phyloP scores from a whole-genome alignment of 2,113 vertebrate species.

The Macrotus californicus region DNA sequence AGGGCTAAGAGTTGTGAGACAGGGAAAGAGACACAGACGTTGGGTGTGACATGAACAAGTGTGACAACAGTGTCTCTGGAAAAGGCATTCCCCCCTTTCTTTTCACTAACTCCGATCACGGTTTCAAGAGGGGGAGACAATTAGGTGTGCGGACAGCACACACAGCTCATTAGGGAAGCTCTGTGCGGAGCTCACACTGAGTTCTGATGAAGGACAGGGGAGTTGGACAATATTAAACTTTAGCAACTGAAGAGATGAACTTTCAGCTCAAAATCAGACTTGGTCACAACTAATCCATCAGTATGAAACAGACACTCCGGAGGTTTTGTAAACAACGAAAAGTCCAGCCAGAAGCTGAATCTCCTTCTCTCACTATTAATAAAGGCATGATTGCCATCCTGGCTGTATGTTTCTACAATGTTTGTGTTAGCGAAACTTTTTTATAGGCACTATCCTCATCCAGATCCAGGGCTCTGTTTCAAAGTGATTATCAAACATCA shows the following conservation, averaged over 20 bases:
- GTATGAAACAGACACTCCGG: background rate
- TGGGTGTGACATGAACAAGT: background rate
- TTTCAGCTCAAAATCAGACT: background rate
- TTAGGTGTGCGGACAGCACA: background rate
- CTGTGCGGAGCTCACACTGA: background rate
- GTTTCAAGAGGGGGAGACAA: background rate
- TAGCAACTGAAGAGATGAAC: background rate
- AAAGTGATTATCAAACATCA: background rate
- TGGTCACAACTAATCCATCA: background rate
- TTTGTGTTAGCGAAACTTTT: background rate
- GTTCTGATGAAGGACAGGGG: background rate
- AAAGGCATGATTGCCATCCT: background rate
- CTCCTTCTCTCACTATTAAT: background rate
- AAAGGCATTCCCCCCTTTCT: background rate
- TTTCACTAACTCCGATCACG: background rate
- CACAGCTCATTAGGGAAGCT: background rate
- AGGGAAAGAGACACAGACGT: background rate
- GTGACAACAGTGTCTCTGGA: background rate
- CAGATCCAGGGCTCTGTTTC: background rate
- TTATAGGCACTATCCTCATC: background rate
- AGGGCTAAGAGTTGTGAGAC: background rate
- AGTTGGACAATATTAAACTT: background rate
- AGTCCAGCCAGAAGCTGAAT: background rate
- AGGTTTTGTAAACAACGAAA: background rate
- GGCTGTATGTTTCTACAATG: background rate